A percentile compares a stretch with the other conserved stretches of the same genome.
phyloP scores from a whole-genome alignment of 2,797 vertebrate genomes.

The Takifugu ocellatus region DNA sequence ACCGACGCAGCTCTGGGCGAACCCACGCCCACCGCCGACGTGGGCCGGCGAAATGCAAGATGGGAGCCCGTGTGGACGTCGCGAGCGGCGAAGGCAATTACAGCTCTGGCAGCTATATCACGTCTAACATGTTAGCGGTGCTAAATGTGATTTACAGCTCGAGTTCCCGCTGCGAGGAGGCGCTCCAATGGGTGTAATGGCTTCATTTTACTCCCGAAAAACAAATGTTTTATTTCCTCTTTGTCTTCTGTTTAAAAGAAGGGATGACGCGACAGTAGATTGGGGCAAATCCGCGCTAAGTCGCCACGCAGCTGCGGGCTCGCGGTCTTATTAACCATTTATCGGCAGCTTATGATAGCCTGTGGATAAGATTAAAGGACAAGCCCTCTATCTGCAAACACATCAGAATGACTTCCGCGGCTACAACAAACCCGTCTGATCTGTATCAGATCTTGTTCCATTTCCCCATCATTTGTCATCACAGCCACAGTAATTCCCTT shows the following conservation, averaged over 20 bases:
- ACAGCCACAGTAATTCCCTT: slow-evolving; percentile 68
- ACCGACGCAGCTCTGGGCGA: slow-evolving; percentile 13
- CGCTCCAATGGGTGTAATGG: slow-evolving; percentile 25
- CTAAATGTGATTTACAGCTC: slow-evolving; percentile 60
- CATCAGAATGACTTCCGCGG: slow-evolving; percentile 58
- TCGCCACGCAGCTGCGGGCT: slow-evolving; percentile 31
- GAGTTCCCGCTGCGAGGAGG: slow-evolving; percentile 51
- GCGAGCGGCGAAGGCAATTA: slow-evolving; percentile 46
- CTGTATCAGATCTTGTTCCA: slow-evolving; percentile 62
- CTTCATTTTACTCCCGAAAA: slow-evolving; percentile 18
- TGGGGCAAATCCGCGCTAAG: slow-evolving; percentile 25
- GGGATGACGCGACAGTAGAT: slow-evolving; percentile 11
- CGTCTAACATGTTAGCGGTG: slow-evolving; percentile 50
- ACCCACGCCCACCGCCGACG: neutral
- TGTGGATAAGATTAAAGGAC: slow-evolving; percentile 61
- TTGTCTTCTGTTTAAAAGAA: slow-evolving; percentile 6
- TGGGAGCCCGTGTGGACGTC: slow-evolving; percentile 40
- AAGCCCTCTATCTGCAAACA: slow-evolving; percentile 61
- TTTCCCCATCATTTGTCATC: slow-evolving; percentile 65
- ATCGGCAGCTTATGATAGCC: slow-evolving; percentile 42
- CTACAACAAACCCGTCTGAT: slow-evolving; percentile 68
- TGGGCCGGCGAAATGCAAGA: slow-evolving; percentile 22
- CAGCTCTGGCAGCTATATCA: slow-evolving; percentile 47
- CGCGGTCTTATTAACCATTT: slow-evolving; percentile 52
- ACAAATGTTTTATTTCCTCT: slow-evolving; percentile 20